These are phyloP conservation scores for Synergus laeviventris DNA, from an alignment of 2,888 invertebrate species.

Conservation along the genomic window DNA sequence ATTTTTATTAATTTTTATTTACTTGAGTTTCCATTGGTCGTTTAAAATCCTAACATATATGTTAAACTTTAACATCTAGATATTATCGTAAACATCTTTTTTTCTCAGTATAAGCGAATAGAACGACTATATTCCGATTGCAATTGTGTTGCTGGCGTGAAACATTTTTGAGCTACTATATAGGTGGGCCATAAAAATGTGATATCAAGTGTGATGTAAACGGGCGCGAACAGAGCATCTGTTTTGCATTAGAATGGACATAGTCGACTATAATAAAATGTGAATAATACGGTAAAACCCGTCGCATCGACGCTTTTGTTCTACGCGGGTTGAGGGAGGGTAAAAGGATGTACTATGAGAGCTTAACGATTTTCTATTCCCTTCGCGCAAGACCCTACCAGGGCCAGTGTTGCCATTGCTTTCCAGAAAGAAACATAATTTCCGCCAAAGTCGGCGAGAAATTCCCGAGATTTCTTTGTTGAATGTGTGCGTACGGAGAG, in stretches of 20 bases:
- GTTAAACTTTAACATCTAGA: too few relatives aligned
- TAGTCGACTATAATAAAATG: conserved; percentile 53
- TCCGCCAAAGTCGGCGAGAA: conserved; percentile 29
- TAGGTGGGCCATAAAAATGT: conserved; percentile 46
- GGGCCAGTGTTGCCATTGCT: conserved; percentile 17
- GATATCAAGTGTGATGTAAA: conserved; percentile 50
- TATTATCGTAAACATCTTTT: too few relatives aligned
- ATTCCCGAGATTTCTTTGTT: conserved; percentile 11
- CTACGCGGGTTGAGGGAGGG: conserved; percentile 43
- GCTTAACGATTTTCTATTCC: conserved; percentile 33
- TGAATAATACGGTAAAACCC: conserved; percentile 51
- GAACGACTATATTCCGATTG: background rate
- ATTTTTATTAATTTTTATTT: too few relatives aligned
- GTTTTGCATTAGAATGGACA: conserved; percentile 57
- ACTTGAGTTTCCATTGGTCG: too few relatives aligned
- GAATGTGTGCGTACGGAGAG: background rate
- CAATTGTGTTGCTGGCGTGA: conserved; percentile 37
- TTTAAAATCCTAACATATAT: too few relatives aligned
- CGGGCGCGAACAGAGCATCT: conserved; percentile 45
- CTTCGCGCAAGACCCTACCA: conserved; percentile 21
- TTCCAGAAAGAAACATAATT: conserved; percentile 30
- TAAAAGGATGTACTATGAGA: conserved; percentile 22
- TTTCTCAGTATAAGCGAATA: background rate
- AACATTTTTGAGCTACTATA: conserved; percentile 43
- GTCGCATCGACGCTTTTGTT: conserved; percentile 51